Percentiles rank a stretch among this genome's conserved stretches.
These are phyloP conservation scores for Sebastes miniatus DNA, from an alignment of 2,797 vertebrate genomes.

Conservation along the genomic window DNA sequence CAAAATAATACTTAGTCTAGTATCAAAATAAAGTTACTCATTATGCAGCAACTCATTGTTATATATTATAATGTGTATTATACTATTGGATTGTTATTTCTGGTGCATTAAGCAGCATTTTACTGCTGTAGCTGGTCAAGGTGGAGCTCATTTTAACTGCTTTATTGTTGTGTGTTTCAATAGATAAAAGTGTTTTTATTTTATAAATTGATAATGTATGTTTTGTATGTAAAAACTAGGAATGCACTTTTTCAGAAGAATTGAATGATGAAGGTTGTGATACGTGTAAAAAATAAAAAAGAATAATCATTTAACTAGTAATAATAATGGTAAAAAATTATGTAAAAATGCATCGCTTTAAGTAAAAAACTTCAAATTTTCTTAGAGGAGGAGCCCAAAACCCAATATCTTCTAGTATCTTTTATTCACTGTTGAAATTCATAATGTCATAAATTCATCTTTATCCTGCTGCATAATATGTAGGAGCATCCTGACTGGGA, in stretches of 20 bases:
- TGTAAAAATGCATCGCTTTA: no score
- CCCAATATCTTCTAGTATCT: no score
- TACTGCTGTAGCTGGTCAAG: not conserved
- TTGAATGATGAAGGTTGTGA: no score
- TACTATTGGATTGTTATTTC: not conserved
- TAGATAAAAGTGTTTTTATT: not conserved
- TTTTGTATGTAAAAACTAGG: not conserved
- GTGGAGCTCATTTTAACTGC: not conserved
- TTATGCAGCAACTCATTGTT: not conserved
- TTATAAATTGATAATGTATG: not conserved
- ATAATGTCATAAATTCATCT: no score
- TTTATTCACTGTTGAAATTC: no score
- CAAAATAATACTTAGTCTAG: not conserved
- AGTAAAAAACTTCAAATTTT: no score
- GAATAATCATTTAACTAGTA: no score
- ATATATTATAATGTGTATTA: not conserved
- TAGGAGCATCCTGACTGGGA: no score
- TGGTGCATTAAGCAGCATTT: not conserved
- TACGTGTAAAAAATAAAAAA: fast-evolving
- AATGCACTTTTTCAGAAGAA: no score
- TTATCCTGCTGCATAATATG: no score
- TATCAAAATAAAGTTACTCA: not conserved
- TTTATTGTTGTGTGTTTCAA: not conserved
- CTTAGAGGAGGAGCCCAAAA: no score
- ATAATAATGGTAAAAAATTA: no score